These are phyloP conservation scores for Clivina fossor DNA, from an alignment of 2,888 invertebrate genomes.

Conservation along the genomic window DNA sequence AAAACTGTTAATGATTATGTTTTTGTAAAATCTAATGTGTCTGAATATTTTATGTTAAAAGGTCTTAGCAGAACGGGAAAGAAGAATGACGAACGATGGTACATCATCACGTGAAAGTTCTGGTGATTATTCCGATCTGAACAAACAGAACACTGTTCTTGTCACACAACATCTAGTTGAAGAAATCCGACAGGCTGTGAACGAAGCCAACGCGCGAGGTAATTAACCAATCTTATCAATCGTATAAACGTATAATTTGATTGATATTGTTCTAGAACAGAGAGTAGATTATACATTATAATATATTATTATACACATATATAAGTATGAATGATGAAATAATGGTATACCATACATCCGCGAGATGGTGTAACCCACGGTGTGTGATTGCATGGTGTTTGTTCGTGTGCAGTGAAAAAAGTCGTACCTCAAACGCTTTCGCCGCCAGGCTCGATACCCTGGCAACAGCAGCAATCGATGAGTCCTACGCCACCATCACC, in stretches of 20 bases:
- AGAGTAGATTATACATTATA: too few species aligned
- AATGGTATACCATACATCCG: too few species aligned
- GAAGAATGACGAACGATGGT: conserved; percentile 62
- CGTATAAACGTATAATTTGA: too few species aligned
- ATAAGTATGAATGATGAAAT: too few species aligned
- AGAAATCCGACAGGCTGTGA: conserved; percentile 85
- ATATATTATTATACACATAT: too few species aligned
- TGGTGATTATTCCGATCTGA: conserved; percentile 64
- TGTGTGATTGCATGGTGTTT: not conserved
- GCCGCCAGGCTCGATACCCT: conserved; percentile 65
- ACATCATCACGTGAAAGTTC: conserved; percentile 62
- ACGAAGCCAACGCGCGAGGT: conserved; percentile 87
- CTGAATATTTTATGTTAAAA: conserved; percentile 35
- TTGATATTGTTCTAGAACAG: too few species aligned
- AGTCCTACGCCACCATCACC: conserved; percentile 63
- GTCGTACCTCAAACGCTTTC: conserved; percentile 64
- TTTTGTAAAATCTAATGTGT: too few species aligned
- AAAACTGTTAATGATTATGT: too few species aligned
- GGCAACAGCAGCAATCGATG: conserved; percentile 57
- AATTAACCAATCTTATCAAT: too few species aligned
- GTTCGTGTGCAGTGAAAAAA: conserved; percentile 62
- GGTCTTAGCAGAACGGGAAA: conserved; percentile 80
- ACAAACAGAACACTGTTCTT: conserved; percentile 64
- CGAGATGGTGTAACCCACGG: too few species aligned
- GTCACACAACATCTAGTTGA: conserved; percentile 81